Conservation (phyloP, 2,113 vertebrate genomes). For the Rhineura floridana region DNA sequence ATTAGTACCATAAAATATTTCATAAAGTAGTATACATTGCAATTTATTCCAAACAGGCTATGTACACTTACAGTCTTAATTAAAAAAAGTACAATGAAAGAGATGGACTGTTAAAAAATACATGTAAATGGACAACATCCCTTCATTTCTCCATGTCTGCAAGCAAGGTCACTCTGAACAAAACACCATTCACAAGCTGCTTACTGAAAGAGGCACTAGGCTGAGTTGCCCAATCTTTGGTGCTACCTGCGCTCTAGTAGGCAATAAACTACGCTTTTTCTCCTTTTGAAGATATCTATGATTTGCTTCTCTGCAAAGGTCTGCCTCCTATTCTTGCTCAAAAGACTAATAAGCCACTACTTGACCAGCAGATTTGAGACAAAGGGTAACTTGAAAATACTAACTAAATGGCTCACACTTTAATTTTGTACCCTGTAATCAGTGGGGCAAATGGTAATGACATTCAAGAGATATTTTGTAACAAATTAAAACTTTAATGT, state of each 20-base stretch:
- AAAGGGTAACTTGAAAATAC: constrained; percentile 8
- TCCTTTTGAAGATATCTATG: not conserved
- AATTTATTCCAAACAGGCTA: constrained; percentile 64
- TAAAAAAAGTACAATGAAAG: constrained; percentile 64
- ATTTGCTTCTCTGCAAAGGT: not conserved
- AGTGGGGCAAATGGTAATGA: not conserved
- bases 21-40: constrained; percentile 64
- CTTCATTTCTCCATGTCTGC: rapidly evolving
- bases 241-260: rapidly evolving
- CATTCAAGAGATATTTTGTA: not conserved
- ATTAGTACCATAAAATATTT: constrained; percentile 76
- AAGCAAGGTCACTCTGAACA: rapidly evolving
- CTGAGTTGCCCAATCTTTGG: rapidly evolving
- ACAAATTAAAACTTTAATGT: not conserved
- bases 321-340: not conserved
- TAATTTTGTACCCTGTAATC: not conserved
- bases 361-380: not conserved
- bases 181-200: rapidly evolving
- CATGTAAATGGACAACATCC: constrained; percentile 40
- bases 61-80: constrained; percentile 69
- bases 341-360: not conserved
- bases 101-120: constrained; percentile 51
- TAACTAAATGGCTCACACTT: not conserved
- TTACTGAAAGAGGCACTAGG: rapidly evolving
- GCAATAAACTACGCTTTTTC: not conserved